Conservation (phyloP, 2,888 invertebrate species). For the Drosophila putrida region DNA sequence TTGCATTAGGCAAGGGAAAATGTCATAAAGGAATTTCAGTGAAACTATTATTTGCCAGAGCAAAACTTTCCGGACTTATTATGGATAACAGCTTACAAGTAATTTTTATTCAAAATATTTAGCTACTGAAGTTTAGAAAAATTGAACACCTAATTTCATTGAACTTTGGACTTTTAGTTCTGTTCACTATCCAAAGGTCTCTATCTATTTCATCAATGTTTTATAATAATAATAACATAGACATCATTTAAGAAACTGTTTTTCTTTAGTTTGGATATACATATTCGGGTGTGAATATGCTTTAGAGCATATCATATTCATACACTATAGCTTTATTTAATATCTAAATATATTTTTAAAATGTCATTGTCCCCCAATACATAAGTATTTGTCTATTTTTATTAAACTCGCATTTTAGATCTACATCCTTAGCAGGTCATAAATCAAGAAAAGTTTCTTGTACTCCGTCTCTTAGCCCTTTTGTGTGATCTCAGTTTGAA, state of each 20-base stretch:
- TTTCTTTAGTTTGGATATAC: no score
- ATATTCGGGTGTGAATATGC: no score
- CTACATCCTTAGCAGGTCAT: slow-evolving; percentile 14
- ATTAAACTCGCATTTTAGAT: not conserved
- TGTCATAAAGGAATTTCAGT: not conserved
- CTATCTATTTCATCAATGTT: no score
- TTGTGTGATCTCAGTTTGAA: slow-evolving; percentile 5
- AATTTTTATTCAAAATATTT: not conserved
- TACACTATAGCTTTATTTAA: not conserved
- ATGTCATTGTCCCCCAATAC: not conserved
- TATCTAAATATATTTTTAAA: not conserved
- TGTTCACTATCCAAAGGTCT: no score
- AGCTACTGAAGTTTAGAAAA: not conserved
- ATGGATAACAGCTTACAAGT: not conserved
- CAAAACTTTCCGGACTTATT: not conserved
- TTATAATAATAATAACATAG: no score
- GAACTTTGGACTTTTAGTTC: no score
- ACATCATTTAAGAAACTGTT: no score
- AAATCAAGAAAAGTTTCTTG: slow-evolving; percentile 29
- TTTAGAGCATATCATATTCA: not conserved
- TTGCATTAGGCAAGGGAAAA: slow-evolving; percentile 1
- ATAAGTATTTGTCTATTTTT: not conserved
- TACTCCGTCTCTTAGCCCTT: not conserved
- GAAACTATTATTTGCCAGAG: not conserved
- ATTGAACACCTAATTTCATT: no score